Percentiles rank a stretch among this genome's conserved stretches.
Evolutionary conservation across 2,113 vertebrate species (phyloP).

Genomic region (Acanthochromis polyacanthus): DNA sequence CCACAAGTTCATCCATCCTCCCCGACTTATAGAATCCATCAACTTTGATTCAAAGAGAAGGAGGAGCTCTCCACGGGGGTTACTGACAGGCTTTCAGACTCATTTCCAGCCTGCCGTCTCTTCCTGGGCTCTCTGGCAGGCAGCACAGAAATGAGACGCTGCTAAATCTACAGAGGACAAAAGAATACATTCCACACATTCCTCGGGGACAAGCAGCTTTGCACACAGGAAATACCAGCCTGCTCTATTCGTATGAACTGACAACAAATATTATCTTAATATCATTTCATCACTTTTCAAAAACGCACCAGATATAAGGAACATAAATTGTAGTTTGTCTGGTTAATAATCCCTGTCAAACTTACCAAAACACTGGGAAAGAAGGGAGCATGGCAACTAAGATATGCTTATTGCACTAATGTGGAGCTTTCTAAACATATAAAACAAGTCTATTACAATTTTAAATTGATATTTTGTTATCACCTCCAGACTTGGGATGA

Average conservation of each 20-base stretch:
- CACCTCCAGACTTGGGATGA: not conserved
- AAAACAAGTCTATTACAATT: slow-evolving; percentile 1
- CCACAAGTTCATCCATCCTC: slow-evolving; percentile 21
- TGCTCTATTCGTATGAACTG: slow-evolving; percentile 49
- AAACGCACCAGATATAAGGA: not conserved
- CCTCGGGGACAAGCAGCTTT: slow-evolving; percentile 75
- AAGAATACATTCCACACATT: slow-evolving; percentile 82
- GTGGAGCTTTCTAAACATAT: not conserved
- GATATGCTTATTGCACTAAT: not conserved
- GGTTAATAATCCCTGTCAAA: slow-evolving; percentile 16
- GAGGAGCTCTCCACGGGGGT: slow-evolving; percentile 37
- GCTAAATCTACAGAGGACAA: slow-evolving; percentile 75
- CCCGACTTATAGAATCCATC: slow-evolving; percentile 25
- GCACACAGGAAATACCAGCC: slow-evolving; percentile 82
- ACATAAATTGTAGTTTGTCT: not conserved
- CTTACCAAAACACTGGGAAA: not conserved
- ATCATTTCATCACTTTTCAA: slow-evolving; percentile 12
- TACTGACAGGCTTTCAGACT: slow-evolving; percentile 36
- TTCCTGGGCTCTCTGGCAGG: slow-evolving; percentile 35
- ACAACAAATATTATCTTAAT: slow-evolving; percentile 66
- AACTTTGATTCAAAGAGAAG: slow-evolving; percentile 30
- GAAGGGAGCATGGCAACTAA: not conserved
- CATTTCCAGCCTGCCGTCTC: slow-evolving; percentile 46
- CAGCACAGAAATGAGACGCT: slow-evolving; percentile 62
- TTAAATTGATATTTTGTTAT: not conserved